Evolutionary conservation across 2,113 vertebrate species (phyloP), one percentile per base, ranked within the genome.

Genomic region (Columba janthina): DNA sequence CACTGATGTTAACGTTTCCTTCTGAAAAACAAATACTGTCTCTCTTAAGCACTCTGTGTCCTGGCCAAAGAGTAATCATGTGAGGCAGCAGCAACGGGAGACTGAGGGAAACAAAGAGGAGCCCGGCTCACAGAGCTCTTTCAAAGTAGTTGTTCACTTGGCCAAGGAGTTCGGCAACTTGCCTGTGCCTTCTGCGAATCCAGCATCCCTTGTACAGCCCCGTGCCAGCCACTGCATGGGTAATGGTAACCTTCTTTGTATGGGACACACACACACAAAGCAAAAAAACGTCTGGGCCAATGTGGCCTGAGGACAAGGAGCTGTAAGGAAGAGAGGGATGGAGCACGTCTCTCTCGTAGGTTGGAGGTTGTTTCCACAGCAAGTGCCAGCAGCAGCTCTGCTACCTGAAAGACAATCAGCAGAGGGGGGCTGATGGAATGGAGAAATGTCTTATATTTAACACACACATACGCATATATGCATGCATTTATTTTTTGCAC

Each of bases 21-120:
- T 83, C 66, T 79, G 75, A 58, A 92, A 88, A 65, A 64, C 48
- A 72, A 93, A 79, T 54, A 40, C 34, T 21, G 8, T 66, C 40
- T 77, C 61, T 95, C 57, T 61, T 32, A 61, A 84, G 95, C 44
- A 97, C 87, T 95, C 86, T 66, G 50, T 89, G 91, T 96, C 36
- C 76, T 90, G 79, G 93, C 92, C 96, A 96, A 93, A 93, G 79
- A 87, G 62, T 53, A 81, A 79, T 90, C 86, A 93, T 50, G 76
- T 95, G 94, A 96, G 80, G 77, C 66, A 50, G 81, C 51, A 75
- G 75, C 85, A 77, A 83, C 0, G 3, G 94, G 89, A 88, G 65
- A 34, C 74, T 2, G 11, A 76, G 51, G 60, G 82, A 64, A 93
- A 93, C 75, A 94, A 94, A 86, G 76, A 67, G 16, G 22, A 78